phyloP scores from a whole-genome alignment of 2,113 vertebrate genomes.

The Serilophus lunatus region DNA sequence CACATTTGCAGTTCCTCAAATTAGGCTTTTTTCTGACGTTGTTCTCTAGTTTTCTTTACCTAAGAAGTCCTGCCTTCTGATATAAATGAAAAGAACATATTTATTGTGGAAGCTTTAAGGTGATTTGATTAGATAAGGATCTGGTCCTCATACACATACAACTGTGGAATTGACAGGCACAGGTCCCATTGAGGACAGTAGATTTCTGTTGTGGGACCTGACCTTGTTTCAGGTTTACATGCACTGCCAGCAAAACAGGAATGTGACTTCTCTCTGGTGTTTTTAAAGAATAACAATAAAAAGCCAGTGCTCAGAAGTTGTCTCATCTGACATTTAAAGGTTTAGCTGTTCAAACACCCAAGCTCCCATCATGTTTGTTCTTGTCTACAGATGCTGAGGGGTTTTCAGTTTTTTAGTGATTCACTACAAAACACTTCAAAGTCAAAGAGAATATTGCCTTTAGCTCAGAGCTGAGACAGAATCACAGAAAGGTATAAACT shows the following conservation, averaged over 20 bases:
- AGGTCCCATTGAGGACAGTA: background rate
- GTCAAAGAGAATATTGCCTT: background rate
- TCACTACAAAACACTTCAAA: background rate
- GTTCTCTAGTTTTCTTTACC: background rate
- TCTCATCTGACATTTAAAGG: background rate
- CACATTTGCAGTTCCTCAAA: background rate
- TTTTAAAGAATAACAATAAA: background rate
- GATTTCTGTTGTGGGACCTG: background rate
- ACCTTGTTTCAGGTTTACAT: background rate
- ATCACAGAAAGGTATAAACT: background rate
- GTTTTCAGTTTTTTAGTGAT: background rate
- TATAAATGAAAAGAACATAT: background rate
- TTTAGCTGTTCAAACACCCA: background rate
- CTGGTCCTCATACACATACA: background rate
- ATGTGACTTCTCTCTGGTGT: background rate
- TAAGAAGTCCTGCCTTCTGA: background rate
- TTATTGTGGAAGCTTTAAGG: background rate
- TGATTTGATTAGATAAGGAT: background rate
- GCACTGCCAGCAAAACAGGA: background rate
- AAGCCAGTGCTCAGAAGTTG: background rate
- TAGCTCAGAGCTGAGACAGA: background rate
- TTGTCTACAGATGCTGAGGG: background rate
- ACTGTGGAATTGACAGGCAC: background rate
- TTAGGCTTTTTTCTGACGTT: rapidly evolving
- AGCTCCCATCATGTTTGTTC: background rate